Base-by-base conservation (phyloP, 2,113 vertebrate species). In the Ploceus nigricollis region DNA sequence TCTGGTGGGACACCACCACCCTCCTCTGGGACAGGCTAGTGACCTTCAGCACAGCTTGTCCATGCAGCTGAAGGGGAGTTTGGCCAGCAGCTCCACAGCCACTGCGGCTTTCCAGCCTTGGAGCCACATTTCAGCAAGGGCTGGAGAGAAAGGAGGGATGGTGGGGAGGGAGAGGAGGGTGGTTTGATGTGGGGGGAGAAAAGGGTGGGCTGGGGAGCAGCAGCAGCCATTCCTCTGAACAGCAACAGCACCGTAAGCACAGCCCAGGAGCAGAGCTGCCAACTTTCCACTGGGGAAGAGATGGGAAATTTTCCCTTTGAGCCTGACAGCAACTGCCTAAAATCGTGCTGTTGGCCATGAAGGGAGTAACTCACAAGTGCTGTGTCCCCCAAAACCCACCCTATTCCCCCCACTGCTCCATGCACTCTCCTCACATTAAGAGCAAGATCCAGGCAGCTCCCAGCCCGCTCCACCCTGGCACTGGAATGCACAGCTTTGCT, bases 181-280 rank as follows among this genome's bases (percentile, higher is more conserved):
- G 72, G 50, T 39, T 44, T 30, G 70, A n/a, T 22, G 71, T 42
- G 24, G 15, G 35, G 70, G 31, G 33, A 51, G 42, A 35, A 14
- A 28, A 66, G 60, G 69, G 53, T n/a, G 72, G 61, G 76, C 42
- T 80, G 84, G 18, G 10, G 51, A 7, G 6, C 27, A 66, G 53
- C 8, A 65, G 87, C 60, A 82, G 66, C 42, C 21, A 0, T 12
- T 42, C 39, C 68, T 37, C 89, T 4, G 4, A 72, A 42, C 6
- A 57, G 78, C 82, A 21, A 3, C 0, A 70, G 56, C 2, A 2
- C 64, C 3, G 0, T 33, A 4, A 69, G 82, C 2, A 19, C 78
- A 77, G 85, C 85, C 68, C 31, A 12, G 7, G 0, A 84, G 37
- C 5, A 0, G 37, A 51, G 82, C 78, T 65, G 78, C 78, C 91